Evolutionary conservation across 2,888 invertebrate species (phyloP), one percentile per base, ranked within the genome.

Genomic region (Acanthosepion pharaonis): DNA sequence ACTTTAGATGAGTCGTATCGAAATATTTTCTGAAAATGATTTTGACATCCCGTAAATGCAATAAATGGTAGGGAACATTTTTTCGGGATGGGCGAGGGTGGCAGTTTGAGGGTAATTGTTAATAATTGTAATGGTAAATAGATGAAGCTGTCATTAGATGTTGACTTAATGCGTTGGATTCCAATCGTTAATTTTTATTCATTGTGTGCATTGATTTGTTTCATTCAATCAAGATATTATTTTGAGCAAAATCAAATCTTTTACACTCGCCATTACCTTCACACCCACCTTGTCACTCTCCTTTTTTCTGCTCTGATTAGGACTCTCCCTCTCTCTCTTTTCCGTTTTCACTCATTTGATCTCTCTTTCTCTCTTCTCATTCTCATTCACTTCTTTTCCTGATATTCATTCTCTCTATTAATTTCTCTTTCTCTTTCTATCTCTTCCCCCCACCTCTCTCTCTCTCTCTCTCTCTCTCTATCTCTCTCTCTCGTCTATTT

Each of bases 41-140:
- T 78, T 78, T 78, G 78, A 78, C 78, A 78, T 78, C 78, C 78
- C 78, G 78, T 78, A 78, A 78, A 78, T 78, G 78, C 78, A 78
- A 78, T 78, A n/a, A n/a, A 78, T 78, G n/a, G 78, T 33, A 78
- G 33, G 78, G n/a, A n/a, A 78, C 15, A 78, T n/a, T 15, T 78
- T 78, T 78, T 18, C n/a, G 0, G 78, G 78, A 33, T 33, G n/a
- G 78, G 78, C 9, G 78, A 78, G 78, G 33, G 15, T 78, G 78
- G 78, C 15, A 33, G 18, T 78, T n/a, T 78, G 4, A n/a, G 78
- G 33, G 8, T 78, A n/a, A 78, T 78, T n/a, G 78, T 33, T 78
- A n/a, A 78, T 78, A 78, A 78, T 78, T 78, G 78, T 78, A n/a
- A n/a, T 78, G 78, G 18, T 78, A 78, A 78, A n/a, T 78, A 78